These are phyloP conservation scores for Villa cingulata DNA, from an alignment of 2,888 invertebrate genomes.

Conservation along the genomic window DNA sequence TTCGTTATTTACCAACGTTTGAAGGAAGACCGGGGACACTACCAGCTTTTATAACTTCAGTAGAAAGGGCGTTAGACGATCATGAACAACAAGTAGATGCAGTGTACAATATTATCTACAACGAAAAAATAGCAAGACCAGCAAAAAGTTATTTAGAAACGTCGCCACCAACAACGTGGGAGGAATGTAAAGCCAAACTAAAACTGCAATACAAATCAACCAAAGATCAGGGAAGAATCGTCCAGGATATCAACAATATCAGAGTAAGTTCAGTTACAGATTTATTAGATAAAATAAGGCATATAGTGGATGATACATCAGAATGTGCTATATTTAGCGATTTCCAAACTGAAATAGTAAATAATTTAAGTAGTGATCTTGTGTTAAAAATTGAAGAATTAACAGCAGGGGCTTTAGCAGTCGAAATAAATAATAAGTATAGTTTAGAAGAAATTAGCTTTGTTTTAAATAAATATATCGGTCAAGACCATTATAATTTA, in stretches of 20 bases:
- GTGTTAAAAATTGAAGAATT: slow-evolving; percentile 4
- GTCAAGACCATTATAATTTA: no score
- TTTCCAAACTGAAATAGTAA: slow-evolving; percentile 1
- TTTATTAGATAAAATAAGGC: slow-evolving; percentile 4
- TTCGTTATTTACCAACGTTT: no score
- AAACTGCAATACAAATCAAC: no score
- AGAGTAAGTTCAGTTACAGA: slow-evolving; percentile 3
- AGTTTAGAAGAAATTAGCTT: slow-evolving; percentile 2
- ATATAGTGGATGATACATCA: slow-evolving; percentile 3
- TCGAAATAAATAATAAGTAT: slow-evolving; percentile 3
- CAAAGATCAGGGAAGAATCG: no score
- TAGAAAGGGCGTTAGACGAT: no score
- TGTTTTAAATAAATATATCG: slow-evolving; percentile 6
- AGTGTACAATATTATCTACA: no score
- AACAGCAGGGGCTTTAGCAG: slow-evolving; percentile 5
- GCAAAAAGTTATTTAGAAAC: slow-evolving; percentile 6
- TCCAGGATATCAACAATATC: no score
- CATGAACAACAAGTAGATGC: no score
- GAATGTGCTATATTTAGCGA: no score
- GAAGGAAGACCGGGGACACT: no score
- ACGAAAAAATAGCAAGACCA: no score
- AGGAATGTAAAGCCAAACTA: slow-evolving; percentile 5
- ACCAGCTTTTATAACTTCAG: no score
- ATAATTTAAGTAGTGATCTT: slow-evolving; percentile 3
- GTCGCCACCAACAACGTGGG: slow-evolving; percentile 2